phyloP scores from a whole-genome alignment of 2,113 vertebrate genomes.

The Pimephales promelas region DNA sequence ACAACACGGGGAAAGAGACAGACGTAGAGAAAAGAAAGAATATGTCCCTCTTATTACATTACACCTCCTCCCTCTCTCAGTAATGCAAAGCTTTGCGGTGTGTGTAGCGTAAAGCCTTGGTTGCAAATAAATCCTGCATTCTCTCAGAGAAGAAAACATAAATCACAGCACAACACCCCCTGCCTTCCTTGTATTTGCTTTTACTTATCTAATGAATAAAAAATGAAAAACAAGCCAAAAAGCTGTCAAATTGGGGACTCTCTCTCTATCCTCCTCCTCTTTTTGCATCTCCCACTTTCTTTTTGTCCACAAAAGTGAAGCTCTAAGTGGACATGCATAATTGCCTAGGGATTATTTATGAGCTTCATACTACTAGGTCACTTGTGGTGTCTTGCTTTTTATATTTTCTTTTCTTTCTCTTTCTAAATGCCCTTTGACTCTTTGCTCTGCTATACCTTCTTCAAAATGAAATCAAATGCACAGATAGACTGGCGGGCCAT shows the following conservation, averaged over 20 bases:
- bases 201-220: constrained; percentile 78
- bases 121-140: constrained; percentile 76
- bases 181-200: constrained; percentile 73
- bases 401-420: constrained; percentile 7
- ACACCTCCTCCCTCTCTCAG: neutral
- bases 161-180: constrained; percentile 68
- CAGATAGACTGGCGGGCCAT: neutral
- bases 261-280: neutral
- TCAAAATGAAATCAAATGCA: constrained; percentile 21
- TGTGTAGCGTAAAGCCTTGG: constrained; percentile 67
- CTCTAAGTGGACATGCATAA: constrained; percentile 50
- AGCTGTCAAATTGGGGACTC: constrained; percentile 62
- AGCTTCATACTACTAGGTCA: constrained; percentile 30
- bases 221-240: constrained; percentile 67
- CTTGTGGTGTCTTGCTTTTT: constrained; percentile 17
- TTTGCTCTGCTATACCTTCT: neutral
- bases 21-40: constrained; percentile 18
- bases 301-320: constrained; percentile 42
- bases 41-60: constrained; percentile 13
- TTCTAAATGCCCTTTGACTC: neutral
- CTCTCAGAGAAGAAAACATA: constrained; percentile 73
- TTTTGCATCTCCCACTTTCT: constrained; percentile 7
- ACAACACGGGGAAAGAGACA: constrained; percentile 29
- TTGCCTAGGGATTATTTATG: constrained; percentile 54
- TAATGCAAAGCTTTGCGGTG: constrained; percentile 63